Conservation (phyloP, 2,888 invertebrate species). For the Dichetophora obliterata region DNA sequence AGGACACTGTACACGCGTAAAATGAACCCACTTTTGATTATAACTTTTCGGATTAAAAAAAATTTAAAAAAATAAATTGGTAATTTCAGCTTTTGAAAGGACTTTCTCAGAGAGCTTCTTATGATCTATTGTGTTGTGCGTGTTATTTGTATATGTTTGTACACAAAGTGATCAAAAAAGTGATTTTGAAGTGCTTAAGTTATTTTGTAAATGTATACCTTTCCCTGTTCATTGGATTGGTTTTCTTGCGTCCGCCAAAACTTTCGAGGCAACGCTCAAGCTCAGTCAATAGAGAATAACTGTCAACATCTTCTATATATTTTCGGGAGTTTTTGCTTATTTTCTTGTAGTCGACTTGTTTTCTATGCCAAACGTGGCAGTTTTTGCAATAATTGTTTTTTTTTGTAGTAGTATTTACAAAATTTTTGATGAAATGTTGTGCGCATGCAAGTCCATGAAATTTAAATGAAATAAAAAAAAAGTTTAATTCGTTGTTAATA, state of each 20-base stretch:
- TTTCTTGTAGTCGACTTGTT: neutral
- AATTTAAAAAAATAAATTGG: too few species aligned
- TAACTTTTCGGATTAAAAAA: too few species aligned
- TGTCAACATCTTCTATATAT: conserved; percentile 44
- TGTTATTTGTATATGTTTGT: too few species aligned
- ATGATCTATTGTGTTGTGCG: too few species aligned
- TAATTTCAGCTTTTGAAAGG: too few species aligned
- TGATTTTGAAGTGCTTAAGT: neutral
- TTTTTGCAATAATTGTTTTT: neutral
- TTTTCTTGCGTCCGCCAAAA: conserved; percentile 69
- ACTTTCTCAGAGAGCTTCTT: too few species aligned
- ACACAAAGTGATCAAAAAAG: too few species aligned
- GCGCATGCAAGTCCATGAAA: conserved; percentile 4
- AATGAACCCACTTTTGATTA: too few species aligned
- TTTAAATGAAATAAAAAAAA: neutral
- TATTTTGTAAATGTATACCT: conserved; percentile 63
- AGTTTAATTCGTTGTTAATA: neutral
- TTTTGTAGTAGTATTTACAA: neutral
- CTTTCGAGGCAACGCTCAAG: conserved; percentile 68
- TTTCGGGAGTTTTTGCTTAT: conserved; percentile 27
- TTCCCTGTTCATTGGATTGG: conserved; percentile 72
- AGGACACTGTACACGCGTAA: too few species aligned
- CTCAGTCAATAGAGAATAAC: conserved; percentile 41
- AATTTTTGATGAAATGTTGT: conserved; percentile 5
- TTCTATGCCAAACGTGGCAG: too few species aligned